These are phyloP conservation scores for Columbina picui DNA, from an alignment of 2,113 vertebrate genomes.

Conservation along the genomic window DNA sequence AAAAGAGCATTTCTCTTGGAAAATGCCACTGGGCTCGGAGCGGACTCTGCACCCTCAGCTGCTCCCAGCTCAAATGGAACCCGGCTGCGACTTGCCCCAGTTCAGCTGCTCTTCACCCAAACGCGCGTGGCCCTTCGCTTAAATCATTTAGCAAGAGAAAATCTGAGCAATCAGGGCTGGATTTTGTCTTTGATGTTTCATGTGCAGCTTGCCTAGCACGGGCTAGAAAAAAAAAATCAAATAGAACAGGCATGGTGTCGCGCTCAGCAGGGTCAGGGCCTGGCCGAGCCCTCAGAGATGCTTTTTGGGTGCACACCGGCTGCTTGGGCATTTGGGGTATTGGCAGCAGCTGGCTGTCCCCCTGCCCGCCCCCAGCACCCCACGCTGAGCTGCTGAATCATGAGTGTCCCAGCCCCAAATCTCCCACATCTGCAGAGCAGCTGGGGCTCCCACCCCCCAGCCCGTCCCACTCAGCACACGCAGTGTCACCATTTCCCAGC, in stretches of 20 bases:
- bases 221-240: too few species aligned
- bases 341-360: background rate
- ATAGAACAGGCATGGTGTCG: fast-evolving
- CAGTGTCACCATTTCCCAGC: background rate
- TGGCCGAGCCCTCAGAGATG: background rate
- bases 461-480: background rate
- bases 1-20: background rate
- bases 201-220: fast-evolving
- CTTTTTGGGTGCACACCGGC: background rate
- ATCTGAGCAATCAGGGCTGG: background rate
- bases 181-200: background rate
- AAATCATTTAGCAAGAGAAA: background rate
- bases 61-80: background rate
- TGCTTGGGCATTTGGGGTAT: fast-evolving
- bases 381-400: background rate
- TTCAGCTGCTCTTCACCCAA: background rate
- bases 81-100: background rate
- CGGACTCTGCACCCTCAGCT: background rate
- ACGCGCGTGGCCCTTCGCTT: background rate
- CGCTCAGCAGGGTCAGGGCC: fast-evolving
- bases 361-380: background rate
- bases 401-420: background rate
- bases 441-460: background rate
- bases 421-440: background rate
- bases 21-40: background rate